phyloP scores from a whole-genome alignment of 2,797 vertebrate genomes.

The Sebastes jordani region DNA sequence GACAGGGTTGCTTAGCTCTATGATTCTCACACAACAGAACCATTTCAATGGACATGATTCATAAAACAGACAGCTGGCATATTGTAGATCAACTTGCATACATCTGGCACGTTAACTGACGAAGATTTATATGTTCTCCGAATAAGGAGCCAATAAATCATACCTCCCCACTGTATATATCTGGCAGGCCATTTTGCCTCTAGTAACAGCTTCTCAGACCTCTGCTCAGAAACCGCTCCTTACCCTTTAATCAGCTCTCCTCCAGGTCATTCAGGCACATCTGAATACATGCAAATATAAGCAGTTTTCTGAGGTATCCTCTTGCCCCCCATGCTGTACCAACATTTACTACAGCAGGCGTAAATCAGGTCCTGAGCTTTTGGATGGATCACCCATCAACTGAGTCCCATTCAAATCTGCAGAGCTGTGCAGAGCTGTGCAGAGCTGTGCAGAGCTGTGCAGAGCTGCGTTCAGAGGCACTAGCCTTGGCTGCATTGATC shows the following conservation, averaged over 20 bases:
- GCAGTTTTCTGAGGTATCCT: not conserved
- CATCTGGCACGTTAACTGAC: not conserved
- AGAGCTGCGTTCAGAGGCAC: not conserved
- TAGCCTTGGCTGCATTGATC: not conserved
- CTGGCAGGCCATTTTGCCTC: not conserved
- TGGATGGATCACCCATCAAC: not conserved
- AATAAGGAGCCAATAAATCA: constrained; percentile 6
- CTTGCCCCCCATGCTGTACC: not conserved
- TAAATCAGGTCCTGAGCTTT: constrained; percentile 2
- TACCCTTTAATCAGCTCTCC: constrained; percentile 12
- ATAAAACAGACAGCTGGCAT: constrained; percentile 1
- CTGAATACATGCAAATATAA: constrained; percentile 17
- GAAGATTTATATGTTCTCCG: constrained; percentile 15
- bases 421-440: not conserved
- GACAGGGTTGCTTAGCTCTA: not conserved
- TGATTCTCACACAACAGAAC: not conserved
- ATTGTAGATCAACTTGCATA: not conserved
- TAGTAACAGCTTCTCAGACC: not conserved
- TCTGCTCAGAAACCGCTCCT: constrained; percentile 4
- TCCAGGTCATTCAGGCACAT: not conserved
- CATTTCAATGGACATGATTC: too few relatives aligned
- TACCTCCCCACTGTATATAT: not conserved
- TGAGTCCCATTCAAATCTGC: not conserved
- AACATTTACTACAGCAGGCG: not conserved
- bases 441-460: not conserved